phyloP scores from a whole-genome alignment of 2,888 invertebrate species.

The Trichopoda pennipes region DNA sequence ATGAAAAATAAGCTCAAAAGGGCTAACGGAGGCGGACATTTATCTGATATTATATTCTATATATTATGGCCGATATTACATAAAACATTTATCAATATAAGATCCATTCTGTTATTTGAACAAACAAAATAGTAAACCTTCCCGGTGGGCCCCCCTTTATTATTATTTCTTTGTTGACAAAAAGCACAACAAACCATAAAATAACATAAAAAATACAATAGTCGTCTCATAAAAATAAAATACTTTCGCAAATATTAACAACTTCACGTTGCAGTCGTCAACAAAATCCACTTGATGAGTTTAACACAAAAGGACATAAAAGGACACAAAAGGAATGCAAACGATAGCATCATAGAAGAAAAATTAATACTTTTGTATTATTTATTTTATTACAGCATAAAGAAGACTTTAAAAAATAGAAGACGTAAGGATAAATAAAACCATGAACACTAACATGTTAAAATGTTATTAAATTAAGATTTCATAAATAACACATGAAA shows the following conservation, averaged over 20 bases:
- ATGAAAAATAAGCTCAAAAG: too few species aligned
- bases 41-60: too few species aligned
- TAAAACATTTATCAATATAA: too few species aligned
- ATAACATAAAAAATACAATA: constrained; percentile 12
- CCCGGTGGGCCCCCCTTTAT: too few species aligned
- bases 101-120: too few species aligned
- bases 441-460: constrained; percentile 45
- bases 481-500: constrained; percentile 45
- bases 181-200: not conserved
- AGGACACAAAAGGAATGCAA: not conserved
- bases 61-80: too few species aligned
- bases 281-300: constrained; percentile 15
- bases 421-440: constrained; percentile 3
- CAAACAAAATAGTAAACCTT: too few species aligned
- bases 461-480: constrained; percentile 61
- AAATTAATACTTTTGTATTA: constrained; percentile 37
- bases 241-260: constrained; percentile 10
- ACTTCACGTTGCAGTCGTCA: not conserved
- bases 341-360: not conserved
- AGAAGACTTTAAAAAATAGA: not conserved
- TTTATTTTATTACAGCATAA: constrained; percentile 55
- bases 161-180: not conserved
- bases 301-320: not conserved
- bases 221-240: constrained; percentile 35
- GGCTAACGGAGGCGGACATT: too few species aligned